Percentiles rank a stretch among this genome's conserved stretches.
Conservation (phyloP, 2,888 invertebrate species). For the Watsonalla cultraria region DNA sequence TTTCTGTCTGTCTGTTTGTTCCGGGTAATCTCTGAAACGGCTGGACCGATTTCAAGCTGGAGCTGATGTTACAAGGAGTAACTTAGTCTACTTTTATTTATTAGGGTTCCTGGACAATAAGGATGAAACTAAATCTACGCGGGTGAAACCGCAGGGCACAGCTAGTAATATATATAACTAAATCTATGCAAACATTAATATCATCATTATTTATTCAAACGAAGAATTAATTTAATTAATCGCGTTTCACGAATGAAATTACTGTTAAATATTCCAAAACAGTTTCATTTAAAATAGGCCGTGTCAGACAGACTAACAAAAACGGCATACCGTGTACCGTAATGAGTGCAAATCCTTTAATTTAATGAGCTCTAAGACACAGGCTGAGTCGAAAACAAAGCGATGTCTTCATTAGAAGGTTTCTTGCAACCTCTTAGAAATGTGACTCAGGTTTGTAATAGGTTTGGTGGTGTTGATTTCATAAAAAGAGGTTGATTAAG, state of each 20-base stretch:
- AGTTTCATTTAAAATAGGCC: slow-evolving; percentile 8
- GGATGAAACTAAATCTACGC: too few relatives aligned
- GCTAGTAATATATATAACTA: too few relatives aligned
- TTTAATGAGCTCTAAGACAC: slow-evolving; percentile 73
- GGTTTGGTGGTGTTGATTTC: not conserved
- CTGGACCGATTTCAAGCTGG: too few relatives aligned
- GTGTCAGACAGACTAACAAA: slow-evolving; percentile 28
- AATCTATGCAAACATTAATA: too few relatives aligned
- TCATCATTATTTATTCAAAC: not conserved
- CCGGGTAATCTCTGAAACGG: too few relatives aligned
- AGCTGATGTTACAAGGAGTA: too few relatives aligned
- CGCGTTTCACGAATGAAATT: not conserved
- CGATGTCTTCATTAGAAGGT: slow-evolving; percentile 54
- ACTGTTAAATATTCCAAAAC: slow-evolving; percentile 5
- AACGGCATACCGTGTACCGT: slow-evolving; percentile 25
- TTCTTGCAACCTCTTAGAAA: slow-evolving; percentile 11
- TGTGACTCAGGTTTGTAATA: not conserved
- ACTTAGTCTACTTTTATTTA: too few relatives aligned
- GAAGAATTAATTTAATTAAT: not conserved
- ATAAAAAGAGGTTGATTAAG: not conserved
- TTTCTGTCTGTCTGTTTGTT: too few relatives aligned
- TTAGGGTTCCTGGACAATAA: too few relatives aligned
- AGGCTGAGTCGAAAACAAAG: slow-evolving; percentile 60
- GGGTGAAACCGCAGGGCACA: too few relatives aligned
- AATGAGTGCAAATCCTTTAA: slow-evolving; percentile 63